Conservation (phyloP, 2,888 invertebrate genomes). For the Pherbina coryleti region DNA sequence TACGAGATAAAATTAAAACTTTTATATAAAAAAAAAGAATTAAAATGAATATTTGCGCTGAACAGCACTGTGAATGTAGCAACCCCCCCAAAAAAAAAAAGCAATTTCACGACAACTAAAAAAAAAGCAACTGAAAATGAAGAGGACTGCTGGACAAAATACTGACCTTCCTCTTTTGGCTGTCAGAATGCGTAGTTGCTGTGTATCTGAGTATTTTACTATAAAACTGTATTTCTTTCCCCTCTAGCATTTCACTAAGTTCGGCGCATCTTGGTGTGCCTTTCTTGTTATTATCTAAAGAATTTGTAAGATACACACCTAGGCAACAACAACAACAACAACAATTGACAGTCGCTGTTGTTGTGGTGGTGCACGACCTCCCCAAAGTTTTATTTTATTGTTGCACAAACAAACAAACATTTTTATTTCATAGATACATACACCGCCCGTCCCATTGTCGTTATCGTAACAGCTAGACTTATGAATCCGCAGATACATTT, state of each 20-base stretch:
- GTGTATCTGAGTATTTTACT: not conserved
- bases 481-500: not conserved
- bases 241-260: not conserved
- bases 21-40: too few relatives aligned
- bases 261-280: not conserved
- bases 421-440: not conserved
- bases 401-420: not conserved
- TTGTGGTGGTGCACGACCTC: slow-evolving; percentile 49
- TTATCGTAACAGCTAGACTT: not conserved
- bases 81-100: too few relatives aligned
- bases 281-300: not conserved
- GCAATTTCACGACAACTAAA: too few relatives aligned
- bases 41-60: too few relatives aligned
- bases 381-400: slow-evolving; percentile 43
- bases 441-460: not conserved
- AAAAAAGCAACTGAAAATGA: too few relatives aligned
- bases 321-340: slow-evolving; percentile 29
- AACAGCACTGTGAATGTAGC: too few relatives aligned
- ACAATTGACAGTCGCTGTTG: slow-evolving; percentile 41
- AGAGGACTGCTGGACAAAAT: too few relatives aligned
- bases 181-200: not conserved
- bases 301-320: not conserved
- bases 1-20: too few relatives aligned
- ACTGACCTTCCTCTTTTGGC: not conserved
- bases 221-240: not conserved